Percentiles rank a stretch among this genome's conserved stretches.
These are phyloP conservation scores for Spea hammondii DNA, from an alignment of 2,797 vertebrate species.

Conservation along the genomic window DNA sequence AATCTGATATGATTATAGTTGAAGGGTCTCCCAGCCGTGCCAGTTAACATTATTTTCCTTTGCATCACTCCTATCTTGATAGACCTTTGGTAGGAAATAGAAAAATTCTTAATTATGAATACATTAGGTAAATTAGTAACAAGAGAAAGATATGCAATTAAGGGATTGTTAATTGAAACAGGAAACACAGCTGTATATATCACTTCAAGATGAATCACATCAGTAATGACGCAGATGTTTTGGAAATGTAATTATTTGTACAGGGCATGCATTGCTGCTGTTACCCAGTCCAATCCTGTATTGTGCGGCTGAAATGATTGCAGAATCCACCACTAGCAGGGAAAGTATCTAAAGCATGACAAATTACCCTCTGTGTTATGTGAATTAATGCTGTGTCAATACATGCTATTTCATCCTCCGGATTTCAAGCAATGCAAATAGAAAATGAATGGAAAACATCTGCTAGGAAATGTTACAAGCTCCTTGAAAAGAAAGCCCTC, in stretches of 20 bases:
- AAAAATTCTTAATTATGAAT: conserved; percentile 80
- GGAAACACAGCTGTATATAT: conserved; percentile 76
- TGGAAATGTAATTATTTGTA: conserved; percentile 76
- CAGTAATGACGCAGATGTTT: conserved; percentile 78
- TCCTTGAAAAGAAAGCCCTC: neutral
- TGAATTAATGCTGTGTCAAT: conserved; percentile 74
- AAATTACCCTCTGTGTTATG: conserved; percentile 70
- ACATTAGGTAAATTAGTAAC: conserved; percentile 79
- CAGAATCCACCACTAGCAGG: conserved; percentile 68
- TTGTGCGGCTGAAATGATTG: conserved; percentile 69
- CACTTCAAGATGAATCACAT: conserved; percentile 73
- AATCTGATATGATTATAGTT: conserved; percentile 66
- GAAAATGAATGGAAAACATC: conserved; percentile 68
- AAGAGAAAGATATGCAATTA: conserved; percentile 78
- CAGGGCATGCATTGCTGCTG: conserved; percentile 63
- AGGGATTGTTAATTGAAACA: conserved; percentile 75
- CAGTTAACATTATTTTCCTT: conserved; percentile 63
- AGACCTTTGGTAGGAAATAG: conserved; percentile 71
- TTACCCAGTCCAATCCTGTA: conserved; percentile 69
- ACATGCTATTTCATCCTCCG: conserved; percentile 70
- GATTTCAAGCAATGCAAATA: conserved; percentile 70
- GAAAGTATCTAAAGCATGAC: conserved; percentile 68
- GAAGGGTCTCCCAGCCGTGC: conserved; percentile 60
- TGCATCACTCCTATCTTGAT: conserved; percentile 63
- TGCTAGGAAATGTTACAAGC: conserved; percentile 54